Conservation (phyloP, 1,140 invertebrate genomes). For the Teleopsis dalmanni region DNA sequence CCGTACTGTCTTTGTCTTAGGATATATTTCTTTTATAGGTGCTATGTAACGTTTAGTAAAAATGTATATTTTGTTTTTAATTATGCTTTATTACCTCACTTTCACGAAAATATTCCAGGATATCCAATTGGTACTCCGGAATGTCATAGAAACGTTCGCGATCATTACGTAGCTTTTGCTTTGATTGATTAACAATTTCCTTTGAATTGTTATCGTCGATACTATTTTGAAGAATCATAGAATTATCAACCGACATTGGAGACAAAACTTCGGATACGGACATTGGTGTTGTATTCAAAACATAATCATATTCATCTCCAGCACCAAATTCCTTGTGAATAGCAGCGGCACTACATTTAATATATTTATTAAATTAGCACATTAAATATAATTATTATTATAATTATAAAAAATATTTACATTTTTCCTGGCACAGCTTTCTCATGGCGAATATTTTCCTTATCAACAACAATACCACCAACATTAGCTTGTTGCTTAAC, state of each 20-base stretch:
- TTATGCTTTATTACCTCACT: slow-evolving; percentile 73
- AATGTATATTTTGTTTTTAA: too few relatives aligned
- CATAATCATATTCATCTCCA: slow-evolving; percentile 10
- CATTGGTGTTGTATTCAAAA: slow-evolving; percentile 37
- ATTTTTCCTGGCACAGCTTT: neutral
- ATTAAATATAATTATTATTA: neutral
- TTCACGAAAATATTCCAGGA: slow-evolving; percentile 64
- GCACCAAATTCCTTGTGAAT: neutral
- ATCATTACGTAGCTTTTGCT: slow-evolving; percentile 35
- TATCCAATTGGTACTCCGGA: slow-evolving; percentile 67
- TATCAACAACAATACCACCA: slow-evolving; percentile 13
- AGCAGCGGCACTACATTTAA: slow-evolving; percentile 7
- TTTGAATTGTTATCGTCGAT: slow-evolving; percentile 17
- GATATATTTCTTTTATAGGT: too few relatives aligned
- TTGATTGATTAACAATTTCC: slow-evolving; percentile 8
- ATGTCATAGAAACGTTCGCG: slow-evolving; percentile 52
- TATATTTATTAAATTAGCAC: neutral
- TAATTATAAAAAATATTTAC: neutral
- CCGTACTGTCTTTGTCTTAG: too few relatives aligned
- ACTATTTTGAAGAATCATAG: too few relatives aligned
- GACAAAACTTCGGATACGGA: slow-evolving; percentile 40
- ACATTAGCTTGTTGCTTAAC: neutral
- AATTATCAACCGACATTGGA: slow-evolving; percentile 38
- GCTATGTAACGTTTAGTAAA: too few relatives aligned
- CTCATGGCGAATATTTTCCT: slow-evolving; percentile 22